Base-by-base conservation (phyloP, 2,113 vertebrate species). In the Pteropus alecto region DNA sequence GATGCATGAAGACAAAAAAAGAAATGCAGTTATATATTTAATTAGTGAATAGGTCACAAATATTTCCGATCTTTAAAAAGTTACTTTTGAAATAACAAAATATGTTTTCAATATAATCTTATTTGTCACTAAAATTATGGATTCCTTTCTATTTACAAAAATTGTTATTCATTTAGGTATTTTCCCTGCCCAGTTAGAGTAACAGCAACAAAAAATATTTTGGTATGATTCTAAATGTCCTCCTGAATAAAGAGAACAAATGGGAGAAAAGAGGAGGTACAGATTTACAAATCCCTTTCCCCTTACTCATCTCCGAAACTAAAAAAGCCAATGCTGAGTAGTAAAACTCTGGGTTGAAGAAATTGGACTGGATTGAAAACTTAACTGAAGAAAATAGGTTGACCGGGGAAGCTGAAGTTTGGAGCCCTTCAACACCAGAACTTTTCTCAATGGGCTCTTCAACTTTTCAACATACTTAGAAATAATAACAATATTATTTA, bases 211-310 rank as follows among this genome's bases (percentile, higher is more conserved):
- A 68, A 54, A 63, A 70, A 56, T 60, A 77, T 76, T 58, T 51
- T 54, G 30, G 30, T 85, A 61, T 67, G 46, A 41, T 46, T 95
- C 77, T 93, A 84, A 95, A 95, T 15, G 56, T 74, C 41, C 77
- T 93, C 77, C 70, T 74, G 83, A 81, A 95, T 70, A 96, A 95
- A 65, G 41, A 93, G 76, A 79, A 61, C 85, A 96, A 95, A 61
- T 19, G 26, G 22, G 35, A 78, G 28, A 65, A 18, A 81, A 87
- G 30, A 73, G 33, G 54, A 46, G 21, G 7, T 46, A 61, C n/a
- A 74, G 30, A 79, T 68, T 74, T 88, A 91, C 38, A 86, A 43
- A 88, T 33, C 11, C 22, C 15, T 87, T 91, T 33, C 63, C 33
- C 26, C 74, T 76, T 73, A 48, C 15, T 94, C 48, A 96, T 19